Evolutionary conservation across 1,140 invertebrate species (phyloP).

Genomic region (Calycopis cecrops): DNA sequence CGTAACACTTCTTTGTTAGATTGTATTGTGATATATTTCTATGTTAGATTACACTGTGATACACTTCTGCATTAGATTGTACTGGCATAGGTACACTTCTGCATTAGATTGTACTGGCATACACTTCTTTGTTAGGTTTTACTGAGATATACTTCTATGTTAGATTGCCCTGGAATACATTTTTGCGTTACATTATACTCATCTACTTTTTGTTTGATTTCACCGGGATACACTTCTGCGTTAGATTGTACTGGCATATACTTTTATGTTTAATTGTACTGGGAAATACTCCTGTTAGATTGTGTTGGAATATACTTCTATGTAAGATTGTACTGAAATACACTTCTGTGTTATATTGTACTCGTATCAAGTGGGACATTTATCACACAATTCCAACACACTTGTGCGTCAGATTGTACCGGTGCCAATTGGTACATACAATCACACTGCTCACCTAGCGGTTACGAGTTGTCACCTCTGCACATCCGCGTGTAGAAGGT

Average conservation of each 20-base stretch:
- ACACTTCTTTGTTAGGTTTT: too few relatives aligned
- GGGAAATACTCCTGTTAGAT: neutral
- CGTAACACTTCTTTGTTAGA: too few relatives aligned
- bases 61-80: too few relatives aligned
- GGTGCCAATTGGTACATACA: neutral
- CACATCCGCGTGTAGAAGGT: conserved; percentile 1
- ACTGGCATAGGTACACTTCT: too few relatives aligned
- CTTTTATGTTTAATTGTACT: too few relatives aligned
- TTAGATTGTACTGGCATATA: neutral
- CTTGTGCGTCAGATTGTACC: conserved; percentile 9
- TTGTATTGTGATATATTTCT: too few relatives aligned
- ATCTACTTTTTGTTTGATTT: too few relatives aligned
- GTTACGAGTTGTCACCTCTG: neutral
- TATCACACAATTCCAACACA: neutral
- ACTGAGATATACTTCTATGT: too few relatives aligned
- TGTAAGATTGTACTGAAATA: neutral
- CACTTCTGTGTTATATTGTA: conserved; percentile 12
- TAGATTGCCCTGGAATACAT: neutral
- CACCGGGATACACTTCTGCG: conserved; percentile 13
- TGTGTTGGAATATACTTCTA: neutral
- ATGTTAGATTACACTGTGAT: too few relatives aligned
- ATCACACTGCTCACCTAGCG: conserved; percentile 1
- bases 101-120: too few relatives aligned
- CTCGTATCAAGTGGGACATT: neutral
- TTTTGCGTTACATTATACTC: neutral